phyloP scores from a whole-genome alignment of 2,797 vertebrate genomes.

The Enteromius afrohamiltoni region DNA sequence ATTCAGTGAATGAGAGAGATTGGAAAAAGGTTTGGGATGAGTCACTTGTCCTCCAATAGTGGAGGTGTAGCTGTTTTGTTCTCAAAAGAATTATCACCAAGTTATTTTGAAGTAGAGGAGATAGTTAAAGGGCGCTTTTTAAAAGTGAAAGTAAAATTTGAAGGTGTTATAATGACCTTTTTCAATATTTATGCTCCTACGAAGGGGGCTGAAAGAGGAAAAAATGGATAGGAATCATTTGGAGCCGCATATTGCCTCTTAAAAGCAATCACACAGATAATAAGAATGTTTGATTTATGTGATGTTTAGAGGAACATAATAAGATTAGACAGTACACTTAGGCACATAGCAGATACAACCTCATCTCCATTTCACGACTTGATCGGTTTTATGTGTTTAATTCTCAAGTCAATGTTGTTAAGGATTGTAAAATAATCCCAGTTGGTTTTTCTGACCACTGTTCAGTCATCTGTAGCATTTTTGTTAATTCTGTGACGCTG shows the following conservation, averaged over 20 bases:
- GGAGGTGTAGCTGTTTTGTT: neutral
- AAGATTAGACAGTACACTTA: neutral
- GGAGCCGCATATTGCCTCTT: neutral
- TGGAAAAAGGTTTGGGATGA: too few species aligned
- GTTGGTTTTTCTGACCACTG: neutral
- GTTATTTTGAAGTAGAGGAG: neutral
- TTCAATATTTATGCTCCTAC: neutral
- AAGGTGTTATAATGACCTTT: neutral
- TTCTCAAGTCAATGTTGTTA: neutral
- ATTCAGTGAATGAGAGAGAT: too few species aligned
- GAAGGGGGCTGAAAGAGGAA: neutral
- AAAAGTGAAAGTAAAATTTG: neutral
- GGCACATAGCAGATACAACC: neutral
- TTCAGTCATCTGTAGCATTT: neutral
- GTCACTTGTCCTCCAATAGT: neutral
- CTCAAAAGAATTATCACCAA: neutral
- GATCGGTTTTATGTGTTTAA: slow-evolving; percentile 25
- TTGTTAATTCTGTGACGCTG: neutral
- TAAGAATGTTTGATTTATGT: neutral
- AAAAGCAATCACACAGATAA: neutral
- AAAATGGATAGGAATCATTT: neutral
- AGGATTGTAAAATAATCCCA: neutral
- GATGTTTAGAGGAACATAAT: neutral
- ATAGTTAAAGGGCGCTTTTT: neutral
- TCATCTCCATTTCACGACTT: neutral